These are phyloP conservation scores for Gymnocephalus cernua DNA, from an alignment of 2,113 vertebrate genomes.

Conservation along the genomic window DNA sequence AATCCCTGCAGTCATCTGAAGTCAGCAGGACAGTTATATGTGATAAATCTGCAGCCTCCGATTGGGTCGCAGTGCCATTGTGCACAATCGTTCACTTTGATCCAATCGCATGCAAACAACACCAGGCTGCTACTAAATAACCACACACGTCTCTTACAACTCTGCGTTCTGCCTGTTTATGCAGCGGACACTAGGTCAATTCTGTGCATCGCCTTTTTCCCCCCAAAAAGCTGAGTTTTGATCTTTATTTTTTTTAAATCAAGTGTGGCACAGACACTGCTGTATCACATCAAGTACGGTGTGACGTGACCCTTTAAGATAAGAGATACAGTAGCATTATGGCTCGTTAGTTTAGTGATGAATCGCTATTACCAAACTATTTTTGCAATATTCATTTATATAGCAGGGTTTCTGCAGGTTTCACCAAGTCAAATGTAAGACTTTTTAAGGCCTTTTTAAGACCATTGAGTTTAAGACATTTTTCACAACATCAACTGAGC, in stretches of 20 bases:
- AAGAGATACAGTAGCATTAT: neutral
- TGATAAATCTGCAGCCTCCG: slow-evolving; percentile 31
- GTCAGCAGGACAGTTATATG: slow-evolving; percentile 13
- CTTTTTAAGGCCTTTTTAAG: no score
- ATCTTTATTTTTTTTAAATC: neutral
- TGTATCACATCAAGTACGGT: neutral
- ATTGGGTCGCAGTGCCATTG: slow-evolving; percentile 26
- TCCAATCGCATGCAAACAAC: slow-evolving; percentile 36
- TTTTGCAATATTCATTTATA: neutral
- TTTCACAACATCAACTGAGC: no score
- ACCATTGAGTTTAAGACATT: no score
- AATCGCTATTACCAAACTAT: neutral
- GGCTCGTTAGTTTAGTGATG: no score
- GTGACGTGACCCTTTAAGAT: neutral
- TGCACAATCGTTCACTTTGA: slow-evolving; percentile 35
- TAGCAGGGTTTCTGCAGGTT: no score
- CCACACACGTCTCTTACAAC: neutral
- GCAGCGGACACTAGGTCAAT: slow-evolving; percentile 7
- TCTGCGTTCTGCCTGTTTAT: slow-evolving; percentile 4
- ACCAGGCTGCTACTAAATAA: neutral
- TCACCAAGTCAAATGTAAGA: no score
- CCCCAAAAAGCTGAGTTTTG: neutral
- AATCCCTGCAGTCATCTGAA: slow-evolving; percentile 33
- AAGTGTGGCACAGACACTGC: neutral
- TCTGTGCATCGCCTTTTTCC: neutral